Conservation (phyloP, 2,113 vertebrate species). For the Nothocercus julius region DNA sequence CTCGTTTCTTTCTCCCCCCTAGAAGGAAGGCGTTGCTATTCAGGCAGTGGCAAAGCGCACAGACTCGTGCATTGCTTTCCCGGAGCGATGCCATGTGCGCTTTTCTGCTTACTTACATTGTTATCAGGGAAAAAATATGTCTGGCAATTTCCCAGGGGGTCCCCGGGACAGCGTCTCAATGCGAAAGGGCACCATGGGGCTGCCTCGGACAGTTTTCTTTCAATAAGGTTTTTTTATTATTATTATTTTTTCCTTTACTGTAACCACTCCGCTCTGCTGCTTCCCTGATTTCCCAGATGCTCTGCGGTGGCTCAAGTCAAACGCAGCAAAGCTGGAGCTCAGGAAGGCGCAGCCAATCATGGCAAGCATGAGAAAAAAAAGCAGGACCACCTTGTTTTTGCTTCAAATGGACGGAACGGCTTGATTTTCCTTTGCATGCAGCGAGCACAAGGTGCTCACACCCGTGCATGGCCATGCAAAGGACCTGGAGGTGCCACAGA, state of each 20-base stretch:
- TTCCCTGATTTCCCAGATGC: conserved; percentile 74
- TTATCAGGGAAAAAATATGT: conserved; percentile 61
- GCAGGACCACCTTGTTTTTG: conserved; percentile 6
- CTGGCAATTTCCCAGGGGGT: conserved; percentile 58
- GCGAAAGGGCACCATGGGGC: conserved; percentile 68
- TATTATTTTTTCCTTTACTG: conserved; percentile 19
- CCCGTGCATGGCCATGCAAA: not conserved
- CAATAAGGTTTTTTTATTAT: not conserved
- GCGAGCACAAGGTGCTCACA: rapidly evolving
- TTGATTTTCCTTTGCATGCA: not conserved
- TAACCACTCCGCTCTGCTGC: conserved; percentile 73
- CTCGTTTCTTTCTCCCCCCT: not conserved
- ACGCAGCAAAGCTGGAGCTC: conserved; percentile 28
- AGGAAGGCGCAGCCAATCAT: conserved; percentile 1
- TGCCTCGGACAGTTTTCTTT: conserved; percentile 70
- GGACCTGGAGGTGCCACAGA: not conserved
- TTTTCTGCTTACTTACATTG: conserved; percentile 36
- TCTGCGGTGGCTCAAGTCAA: conserved; percentile 49
- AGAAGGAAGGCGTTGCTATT: rapidly evolving
- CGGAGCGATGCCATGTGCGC: not conserved
- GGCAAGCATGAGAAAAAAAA: conserved; percentile 54
- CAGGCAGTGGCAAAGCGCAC: rapidly evolving
- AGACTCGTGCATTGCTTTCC: not conserved
- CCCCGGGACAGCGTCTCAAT: conserved; percentile 44
- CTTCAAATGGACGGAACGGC: not conserved